Base-by-base conservation (phyloP, 1,140 invertebrate species). In the Diorhabda elongata region DNA sequence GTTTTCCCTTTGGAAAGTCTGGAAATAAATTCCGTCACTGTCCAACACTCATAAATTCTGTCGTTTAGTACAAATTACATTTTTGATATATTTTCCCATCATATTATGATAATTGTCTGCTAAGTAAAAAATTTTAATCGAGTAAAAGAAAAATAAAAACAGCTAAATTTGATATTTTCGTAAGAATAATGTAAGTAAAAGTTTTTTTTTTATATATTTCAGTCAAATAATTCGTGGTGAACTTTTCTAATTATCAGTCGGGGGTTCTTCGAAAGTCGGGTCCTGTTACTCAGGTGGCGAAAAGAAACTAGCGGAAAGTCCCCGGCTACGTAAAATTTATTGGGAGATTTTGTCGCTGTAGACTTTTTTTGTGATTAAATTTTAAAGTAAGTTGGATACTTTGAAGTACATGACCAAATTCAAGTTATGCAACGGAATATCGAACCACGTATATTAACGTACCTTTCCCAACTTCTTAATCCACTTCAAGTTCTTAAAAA, bases 321-420 rank as follows among this genome's bases (percentile, higher is more conserved):
- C n/a, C 47, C n/a, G 6, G 6, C 47, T 4, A 4, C 47, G 47
- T 52, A 52, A 52, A 52, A 52, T 52, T 52, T 52, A 52, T 52
- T 52, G 47, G 47, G 47, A 52, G n/a, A 52, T 52, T 52, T 52
- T 52, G 47, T 52, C 47, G n/a, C 47, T n/a, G 6, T 8, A n/a
- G 47, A 52, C 47, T 52, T 52, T 52, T 52, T 52, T 52, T n/a
- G 47, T n/a, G 47, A 8, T 52, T 52, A 52, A 52, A 8, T 52
- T 52, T 52, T 52, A 52, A 52, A 52, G 47, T 8, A 52, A 52
- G 47, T 52, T 52, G 47, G n/a, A 52, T 52, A 52, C 47, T n/a
- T 52, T 52, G 6, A n/a, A 52, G 47, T 52, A 52, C 47, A 52
- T 52, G 47, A 52, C 47, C n/a, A n/a, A 52, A 52, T 52, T 52